Base-by-base conservation (phyloP, 2,888 invertebrate species). In the Catocala nupta region DNA sequence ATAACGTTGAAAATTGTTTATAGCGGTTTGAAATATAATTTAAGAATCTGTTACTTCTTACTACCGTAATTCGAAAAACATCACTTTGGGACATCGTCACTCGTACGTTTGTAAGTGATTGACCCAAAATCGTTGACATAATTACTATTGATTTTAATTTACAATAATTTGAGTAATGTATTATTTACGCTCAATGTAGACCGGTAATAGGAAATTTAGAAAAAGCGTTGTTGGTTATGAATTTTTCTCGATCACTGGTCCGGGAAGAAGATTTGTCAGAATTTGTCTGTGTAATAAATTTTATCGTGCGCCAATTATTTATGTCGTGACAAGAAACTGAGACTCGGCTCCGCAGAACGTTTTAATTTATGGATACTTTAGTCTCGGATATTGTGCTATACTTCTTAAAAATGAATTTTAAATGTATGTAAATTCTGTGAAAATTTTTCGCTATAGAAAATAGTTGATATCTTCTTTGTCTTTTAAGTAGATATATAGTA, bases 291-390 rank as follows among this genome's bases (percentile, higher is more conserved):
- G 82, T 87, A 86, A 91, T 90, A 91, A 90, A 90, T 90, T 86
- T 86, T 81, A 82, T 80, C 85, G 81, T 73, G 77, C 79, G 77
- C 90, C 90, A 90, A 90, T 91, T 91, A 92, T 90, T 91, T 90
- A 91, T 85, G 82, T 81, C 78, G 82, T 84, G 88, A 88, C 89
- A 85, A 87, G 85, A 83, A 87, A 85, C 87, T 85, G 88, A 88
- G 85, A 87, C 87, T 84, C 81, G 84, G 80, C 85, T 85, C 84
- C 78, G 68, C 81, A 85, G 87, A 81, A 81, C 82, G 82, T 78
- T 85, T 84, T 90, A 90, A 92, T 90, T 92, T 91, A 91, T 91
- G 88, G 83, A 86, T 82, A 86, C 84, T 89, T 88, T 87, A 81
- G 80, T 80, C 71, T 65, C 74, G 78, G 82, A 81, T 80, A 83